These are phyloP conservation scores for Todus mexicanus DNA, from an alignment of 2,797 vertebrate genomes.

Conservation along the genomic window DNA sequence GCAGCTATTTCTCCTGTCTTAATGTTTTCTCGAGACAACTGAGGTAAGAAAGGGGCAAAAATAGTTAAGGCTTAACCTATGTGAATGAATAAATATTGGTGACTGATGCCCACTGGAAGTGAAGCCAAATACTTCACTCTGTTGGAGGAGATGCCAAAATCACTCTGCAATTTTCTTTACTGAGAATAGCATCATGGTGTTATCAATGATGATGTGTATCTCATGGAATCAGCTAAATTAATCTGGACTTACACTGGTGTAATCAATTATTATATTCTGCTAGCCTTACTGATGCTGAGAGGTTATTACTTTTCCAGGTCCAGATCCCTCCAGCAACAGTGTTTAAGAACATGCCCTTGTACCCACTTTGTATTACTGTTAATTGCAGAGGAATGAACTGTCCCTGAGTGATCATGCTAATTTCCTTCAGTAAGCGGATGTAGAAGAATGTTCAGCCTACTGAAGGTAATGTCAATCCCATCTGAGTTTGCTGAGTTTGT, in stretches of 20 bases:
- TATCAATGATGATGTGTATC: background rate
- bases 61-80: background rate
- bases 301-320: background rate
- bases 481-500: constrained; percentile 10
- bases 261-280: background rate
- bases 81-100: background rate
- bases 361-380: background rate
- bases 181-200: background rate
- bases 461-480: constrained; percentile 1
- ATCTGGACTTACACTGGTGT: background rate
- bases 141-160: background rate
- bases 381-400: background rate
- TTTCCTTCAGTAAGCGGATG: background rate
- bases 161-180: background rate
- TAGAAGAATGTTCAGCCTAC: background rate
- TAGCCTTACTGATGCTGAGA: background rate
- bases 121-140: background rate
- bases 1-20: background rate
- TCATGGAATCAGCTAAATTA: background rate
- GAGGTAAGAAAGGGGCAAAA: background rate
- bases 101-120: background rate
- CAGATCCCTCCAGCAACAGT: background rate
- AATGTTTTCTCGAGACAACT: background rate
- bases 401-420: background rate
- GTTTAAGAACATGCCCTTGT: background rate